Evolutionary conservation across 2,113 vertebrate genomes (phyloP), one percentile per base, ranked within the genome.

Genomic region (Varanus salvator): DNA sequence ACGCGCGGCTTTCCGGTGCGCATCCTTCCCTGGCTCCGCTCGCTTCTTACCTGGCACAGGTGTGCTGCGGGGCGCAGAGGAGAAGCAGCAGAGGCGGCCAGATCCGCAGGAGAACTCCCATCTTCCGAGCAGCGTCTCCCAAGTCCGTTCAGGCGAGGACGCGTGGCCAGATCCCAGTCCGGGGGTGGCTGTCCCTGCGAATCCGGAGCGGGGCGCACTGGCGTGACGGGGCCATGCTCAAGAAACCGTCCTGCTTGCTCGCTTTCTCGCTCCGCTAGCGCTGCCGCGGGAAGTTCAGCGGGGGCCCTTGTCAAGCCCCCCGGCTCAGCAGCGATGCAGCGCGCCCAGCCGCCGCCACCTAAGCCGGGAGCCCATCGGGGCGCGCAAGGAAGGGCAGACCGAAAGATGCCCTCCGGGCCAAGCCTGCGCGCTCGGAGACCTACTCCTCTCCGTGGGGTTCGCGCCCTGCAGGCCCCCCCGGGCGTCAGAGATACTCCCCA

Each of bases 41-140:
- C 25, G 23, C 31, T 19, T 21, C 77, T 98, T 96, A 98, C 97
- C 97, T 97, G 96, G 95, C 92, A 86, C 96, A 95, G 91, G 93
- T 95, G 92, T 89, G 97, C 92, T 91, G 94, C 6, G 89, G 96
- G 57, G 94, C 93, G 95, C 96, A 96, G 72, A 97, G 95, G 84
- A 97, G 93, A 91, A 97, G 93, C 85, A 97, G 94, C 89, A 44
- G 38, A 44, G 95, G 86, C 75, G 95, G 92, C 84, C 97, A 92
- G 84, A 96, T 83, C 96, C 96, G 91, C 84, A 93, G 90, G 68
- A 94, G 94, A 85, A 92, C 84, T 92, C 90, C 97, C 97, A 97
- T 97, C 93, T 94, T 95, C 89, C 92, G 93, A 27, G 89, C 38
- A 44, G 38, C 38, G 38, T 44, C 38, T 44, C 38, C 38, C 38